Evolutionary conservation across 2,888 invertebrate genomes (phyloP).

Genomic region (Conus canariensis): DNA sequence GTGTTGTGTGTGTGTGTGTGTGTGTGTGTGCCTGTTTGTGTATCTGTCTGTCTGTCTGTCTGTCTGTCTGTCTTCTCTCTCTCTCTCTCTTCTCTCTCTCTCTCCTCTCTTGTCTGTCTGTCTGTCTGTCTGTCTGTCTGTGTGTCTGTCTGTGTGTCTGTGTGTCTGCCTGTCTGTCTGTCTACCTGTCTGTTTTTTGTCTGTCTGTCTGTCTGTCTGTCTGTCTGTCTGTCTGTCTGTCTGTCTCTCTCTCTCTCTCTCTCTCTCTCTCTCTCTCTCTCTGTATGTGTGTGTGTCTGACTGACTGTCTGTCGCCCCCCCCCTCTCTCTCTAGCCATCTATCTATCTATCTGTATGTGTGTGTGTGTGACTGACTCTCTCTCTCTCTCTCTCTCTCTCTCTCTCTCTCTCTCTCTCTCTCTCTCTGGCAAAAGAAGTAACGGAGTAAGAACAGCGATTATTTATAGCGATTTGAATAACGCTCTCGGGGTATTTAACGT

Average conservation of each 20-base stretch:
- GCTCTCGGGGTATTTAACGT: no score
- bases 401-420: no score
- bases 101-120: no score
- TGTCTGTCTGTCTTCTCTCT: background rate
- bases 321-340: background rate
- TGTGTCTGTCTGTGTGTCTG: background rate
- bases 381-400: background rate
- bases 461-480: no score
- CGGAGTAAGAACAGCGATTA: no score
- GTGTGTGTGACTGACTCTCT: background rate
- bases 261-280: background rate
- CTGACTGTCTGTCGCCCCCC: background rate
- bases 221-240: background rate
- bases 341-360: background rate
- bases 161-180: background rate
- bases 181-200: background rate
- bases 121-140: no score
- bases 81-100: background rate
- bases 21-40: background rate
- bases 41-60: background rate
- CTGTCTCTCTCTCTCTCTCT: no score
- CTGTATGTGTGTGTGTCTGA: no score
- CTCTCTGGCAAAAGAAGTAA: no score
- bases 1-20: background rate
- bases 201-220: background rate